Evolutionary conservation across 2,797 vertebrate genomes (phyloP).

Genomic region (Platalea minor): DNA sequence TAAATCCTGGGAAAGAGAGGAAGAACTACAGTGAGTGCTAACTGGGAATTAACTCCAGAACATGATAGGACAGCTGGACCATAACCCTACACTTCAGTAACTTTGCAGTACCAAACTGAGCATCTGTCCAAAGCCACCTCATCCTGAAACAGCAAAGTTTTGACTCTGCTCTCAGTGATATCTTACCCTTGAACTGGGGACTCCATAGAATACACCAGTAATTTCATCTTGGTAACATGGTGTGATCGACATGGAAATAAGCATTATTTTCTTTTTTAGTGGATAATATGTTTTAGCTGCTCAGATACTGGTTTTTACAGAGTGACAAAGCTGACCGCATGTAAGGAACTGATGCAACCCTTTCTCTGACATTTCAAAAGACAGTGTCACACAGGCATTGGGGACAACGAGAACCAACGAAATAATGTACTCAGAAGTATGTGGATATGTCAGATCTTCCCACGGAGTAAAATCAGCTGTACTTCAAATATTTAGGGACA

Average conservation of each 20-base stretch:
- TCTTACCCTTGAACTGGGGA: background rate
- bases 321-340: background rate
- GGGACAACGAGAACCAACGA: background rate
- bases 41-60: background rate
- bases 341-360: background rate
- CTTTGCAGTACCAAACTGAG: background rate
- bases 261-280: background rate
- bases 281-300: background rate
- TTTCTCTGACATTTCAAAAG: background rate
- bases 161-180: background rate
- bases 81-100: background rate
- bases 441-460: background rate
- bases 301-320: background rate
- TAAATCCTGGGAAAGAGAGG: background rate
- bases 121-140: background rate
- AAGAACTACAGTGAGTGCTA: background rate
- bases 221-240: background rate
- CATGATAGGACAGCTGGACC: background rate
- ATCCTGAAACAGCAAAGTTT: background rate
- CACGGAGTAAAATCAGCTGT: background rate
- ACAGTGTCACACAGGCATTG: background rate
- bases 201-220: background rate
- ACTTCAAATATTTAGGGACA: background rate
- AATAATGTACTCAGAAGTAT: background rate
- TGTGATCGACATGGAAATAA: background rate